Percentiles rank a stretch among this genome's conserved stretches.
phyloP scores from a whole-genome alignment of 2,888 invertebrate genomes.

The Agrotis clavis region DNA sequence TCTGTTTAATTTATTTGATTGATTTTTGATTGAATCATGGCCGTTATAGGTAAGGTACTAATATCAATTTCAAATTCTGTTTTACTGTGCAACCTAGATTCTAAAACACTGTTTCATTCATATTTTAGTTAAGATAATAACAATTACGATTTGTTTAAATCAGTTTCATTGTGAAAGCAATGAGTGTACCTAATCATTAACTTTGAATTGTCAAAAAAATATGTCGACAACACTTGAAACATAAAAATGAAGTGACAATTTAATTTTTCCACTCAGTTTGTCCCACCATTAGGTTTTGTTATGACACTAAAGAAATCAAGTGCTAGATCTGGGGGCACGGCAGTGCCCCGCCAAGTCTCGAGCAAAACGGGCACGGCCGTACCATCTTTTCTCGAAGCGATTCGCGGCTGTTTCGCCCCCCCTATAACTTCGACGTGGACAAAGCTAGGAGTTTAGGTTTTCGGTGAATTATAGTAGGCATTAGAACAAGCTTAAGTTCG shows the following conservation, averaged over 20 bases:
- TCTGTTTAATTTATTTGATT: slow-evolving; percentile 9
- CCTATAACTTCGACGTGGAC: too few relatives aligned
- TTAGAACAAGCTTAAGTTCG: too few relatives aligned
- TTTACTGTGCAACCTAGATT: too few relatives aligned
- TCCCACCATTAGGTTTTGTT: background rate
- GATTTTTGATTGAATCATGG: background rate
- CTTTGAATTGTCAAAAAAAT: slow-evolving; percentile 18
- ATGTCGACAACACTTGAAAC: background rate
- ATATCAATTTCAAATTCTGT: background rate
- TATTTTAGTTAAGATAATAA: background rate
- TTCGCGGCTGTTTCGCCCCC: too few relatives aligned
- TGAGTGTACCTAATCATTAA: slow-evolving; percentile 5
- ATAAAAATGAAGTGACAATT: slow-evolving; percentile 5
- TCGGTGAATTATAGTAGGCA: too few relatives aligned
- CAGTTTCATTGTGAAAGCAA: background rate
- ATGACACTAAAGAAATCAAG: slow-evolving; percentile 36
- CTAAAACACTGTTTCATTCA: too few relatives aligned
- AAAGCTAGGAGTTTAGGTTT: too few relatives aligned
- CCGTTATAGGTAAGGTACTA: background rate
- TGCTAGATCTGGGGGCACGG: too few relatives aligned
- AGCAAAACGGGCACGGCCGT: too few relatives aligned
- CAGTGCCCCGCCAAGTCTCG: too few relatives aligned
- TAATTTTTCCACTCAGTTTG: slow-evolving; percentile 14
- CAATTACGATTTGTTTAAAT: background rate
- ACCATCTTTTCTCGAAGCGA: too few relatives aligned